Percentiles rank a stretch among this genome's conserved stretches.
Conservation (phyloP, 2,797 vertebrate species). For the Sciurus vulgaris region DNA sequence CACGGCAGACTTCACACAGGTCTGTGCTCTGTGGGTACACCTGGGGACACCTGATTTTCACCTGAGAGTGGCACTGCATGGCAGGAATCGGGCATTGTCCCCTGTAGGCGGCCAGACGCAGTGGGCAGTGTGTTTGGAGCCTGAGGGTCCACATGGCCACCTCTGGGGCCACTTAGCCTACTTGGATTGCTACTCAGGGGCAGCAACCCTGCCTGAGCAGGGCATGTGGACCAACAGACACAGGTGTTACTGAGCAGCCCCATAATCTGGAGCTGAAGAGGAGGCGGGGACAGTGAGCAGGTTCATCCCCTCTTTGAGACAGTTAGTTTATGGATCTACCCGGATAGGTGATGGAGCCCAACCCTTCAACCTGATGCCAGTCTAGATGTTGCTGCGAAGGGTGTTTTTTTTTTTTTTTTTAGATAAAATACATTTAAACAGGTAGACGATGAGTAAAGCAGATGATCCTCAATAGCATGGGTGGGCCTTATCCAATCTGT, state of each 20-base stretch:
- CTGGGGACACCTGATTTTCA: neutral
- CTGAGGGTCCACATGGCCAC: accelerated
- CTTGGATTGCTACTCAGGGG: too few species aligned
- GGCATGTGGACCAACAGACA: accelerated
- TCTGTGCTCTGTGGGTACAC: neutral
- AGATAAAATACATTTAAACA: neutral
- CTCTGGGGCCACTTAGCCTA: accelerated
- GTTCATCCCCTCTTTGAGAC: accelerated
- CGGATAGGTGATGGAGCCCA: too few species aligned
- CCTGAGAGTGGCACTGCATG: accelerated
- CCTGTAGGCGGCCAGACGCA: neutral
- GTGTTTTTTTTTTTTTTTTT: too few species aligned
- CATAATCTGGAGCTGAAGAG: neutral
- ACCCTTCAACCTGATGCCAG: accelerated
- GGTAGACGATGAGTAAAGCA: neutral
- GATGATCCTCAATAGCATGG: accelerated
- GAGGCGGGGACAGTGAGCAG: too few species aligned
- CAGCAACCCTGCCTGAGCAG: too few species aligned
- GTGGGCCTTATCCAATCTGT: too few species aligned
- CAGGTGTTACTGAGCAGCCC: neutral
- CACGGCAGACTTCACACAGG: too few species aligned
- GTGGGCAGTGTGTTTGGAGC: neutral
- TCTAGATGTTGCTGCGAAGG: too few species aligned
- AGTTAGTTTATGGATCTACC: accelerated
- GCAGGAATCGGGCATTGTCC: accelerated